phyloP scores from a whole-genome alignment of 1,140 invertebrate species.

The Prorops nasuta region DNA sequence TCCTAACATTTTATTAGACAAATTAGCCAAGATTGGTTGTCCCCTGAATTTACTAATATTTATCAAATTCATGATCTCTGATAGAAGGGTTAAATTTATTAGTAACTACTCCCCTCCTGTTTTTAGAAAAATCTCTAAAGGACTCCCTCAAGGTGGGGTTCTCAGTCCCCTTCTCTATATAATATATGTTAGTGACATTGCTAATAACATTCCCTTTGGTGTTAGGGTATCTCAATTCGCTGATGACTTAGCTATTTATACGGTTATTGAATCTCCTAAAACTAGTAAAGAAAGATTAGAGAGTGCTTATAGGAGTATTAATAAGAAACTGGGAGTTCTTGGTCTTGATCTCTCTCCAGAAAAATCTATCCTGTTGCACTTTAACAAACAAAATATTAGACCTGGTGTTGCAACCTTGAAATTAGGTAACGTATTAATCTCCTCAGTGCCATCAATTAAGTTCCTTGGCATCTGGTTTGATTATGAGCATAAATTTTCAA shows the following conservation, averaged over 20 bases:
- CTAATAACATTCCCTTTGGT: background rate
- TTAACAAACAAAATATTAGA: constrained; percentile 12
- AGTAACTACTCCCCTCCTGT: background rate
- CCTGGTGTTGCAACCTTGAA: constrained; percentile 4
- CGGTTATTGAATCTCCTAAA: constrained; percentile 3
- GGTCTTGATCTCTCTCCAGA: constrained; percentile 6
- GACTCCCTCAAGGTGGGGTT: too few species aligned
- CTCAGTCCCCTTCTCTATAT: too few species aligned
- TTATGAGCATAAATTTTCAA: constrained; percentile 4
- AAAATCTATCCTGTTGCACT: constrained; percentile 11
- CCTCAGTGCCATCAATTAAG: background rate
- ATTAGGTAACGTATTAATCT: background rate
- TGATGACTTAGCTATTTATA: background rate
- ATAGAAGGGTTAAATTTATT: background rate
- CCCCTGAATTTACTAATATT: background rate
- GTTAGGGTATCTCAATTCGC: background rate
- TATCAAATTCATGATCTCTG: background rate
- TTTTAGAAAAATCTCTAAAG: background rate
- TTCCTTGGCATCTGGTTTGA: constrained; percentile 13
- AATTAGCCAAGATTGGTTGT: too few species aligned
- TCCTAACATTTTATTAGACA: background rate
- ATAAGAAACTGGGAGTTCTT: constrained; percentile 7
- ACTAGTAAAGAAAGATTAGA: constrained; percentile 1
- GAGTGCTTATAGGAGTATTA: constrained; percentile 5
- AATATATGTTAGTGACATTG: too few species aligned